Conservation (phyloP, 2,113 vertebrate species). For the Neomonachus schauinslandi region DNA sequence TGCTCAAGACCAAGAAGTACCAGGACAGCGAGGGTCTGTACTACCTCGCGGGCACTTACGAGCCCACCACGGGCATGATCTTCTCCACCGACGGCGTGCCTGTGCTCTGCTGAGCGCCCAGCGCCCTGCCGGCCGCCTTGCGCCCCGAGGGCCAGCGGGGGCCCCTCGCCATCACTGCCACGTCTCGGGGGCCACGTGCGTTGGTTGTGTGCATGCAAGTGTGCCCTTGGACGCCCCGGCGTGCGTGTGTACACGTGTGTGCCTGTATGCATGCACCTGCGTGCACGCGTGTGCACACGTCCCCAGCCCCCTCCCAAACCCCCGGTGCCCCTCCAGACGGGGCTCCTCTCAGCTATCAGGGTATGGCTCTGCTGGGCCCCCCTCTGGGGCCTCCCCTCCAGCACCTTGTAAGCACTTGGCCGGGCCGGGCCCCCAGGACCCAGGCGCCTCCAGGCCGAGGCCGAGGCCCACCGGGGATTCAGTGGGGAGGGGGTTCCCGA, state of each 20-base stretch:
- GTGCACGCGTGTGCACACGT: conserved; percentile 66
- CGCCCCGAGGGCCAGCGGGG: conserved; percentile 4
- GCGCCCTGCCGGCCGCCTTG: too few species aligned
- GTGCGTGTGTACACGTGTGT: conserved; percentile 63
- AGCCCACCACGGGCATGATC: conserved; percentile 99
- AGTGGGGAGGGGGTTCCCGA: neutral
- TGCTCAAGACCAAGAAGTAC: conserved; percentile 97
- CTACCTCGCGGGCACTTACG: conserved; percentile 98
- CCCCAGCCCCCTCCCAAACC: conserved; percentile 68
- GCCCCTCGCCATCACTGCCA: conserved; percentile 79
- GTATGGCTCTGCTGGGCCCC: conserved; percentile 56
- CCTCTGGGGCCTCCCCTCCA: neutral
- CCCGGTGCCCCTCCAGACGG: conserved; percentile 15
- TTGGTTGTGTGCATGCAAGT: conserved; percentile 37
- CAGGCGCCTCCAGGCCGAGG: neutral
- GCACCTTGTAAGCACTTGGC: conserved; percentile 58
- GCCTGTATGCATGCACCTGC: conserved; percentile 65
- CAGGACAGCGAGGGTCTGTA: conserved; percentile 99
- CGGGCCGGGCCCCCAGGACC: neutral
- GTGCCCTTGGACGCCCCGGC: neutral
- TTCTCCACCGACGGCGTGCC: conserved; percentile 98
- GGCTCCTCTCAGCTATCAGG: conserved; percentile 43
- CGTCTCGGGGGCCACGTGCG: conserved; percentile 23
- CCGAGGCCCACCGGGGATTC: neutral
- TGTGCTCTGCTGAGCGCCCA: conserved; percentile 93